A percentile compares a stretch with the other conserved stretches of the same genome.
Conservation (phyloP, 2,797 vertebrate species). For the Gephyroberyx darwinii region DNA sequence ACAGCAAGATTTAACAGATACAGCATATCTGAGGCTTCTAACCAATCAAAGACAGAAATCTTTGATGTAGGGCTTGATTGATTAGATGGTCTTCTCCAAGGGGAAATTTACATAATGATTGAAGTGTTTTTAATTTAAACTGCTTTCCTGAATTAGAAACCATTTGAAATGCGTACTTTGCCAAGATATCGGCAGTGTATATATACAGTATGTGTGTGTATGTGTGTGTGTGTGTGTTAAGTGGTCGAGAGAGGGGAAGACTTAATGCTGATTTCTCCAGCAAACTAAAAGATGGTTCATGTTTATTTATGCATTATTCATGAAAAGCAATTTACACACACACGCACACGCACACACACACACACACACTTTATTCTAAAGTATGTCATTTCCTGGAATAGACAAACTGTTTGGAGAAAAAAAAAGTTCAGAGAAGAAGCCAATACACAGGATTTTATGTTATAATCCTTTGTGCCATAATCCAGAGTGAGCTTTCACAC, state of each 20-base stretch:
- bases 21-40: constrained; percentile 21
- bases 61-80: constrained; percentile 45
- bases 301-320: constrained; percentile 38
- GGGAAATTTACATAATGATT: constrained; percentile 45
- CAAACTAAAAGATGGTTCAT: neutral
- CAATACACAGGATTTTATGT: no score
- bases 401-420: no score
- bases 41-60: constrained; percentile 41
- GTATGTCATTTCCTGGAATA: no score
- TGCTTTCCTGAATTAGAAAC: constrained; percentile 30
- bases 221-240: constrained; percentile 20
- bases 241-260: constrained; percentile 17
- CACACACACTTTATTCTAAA: no score
- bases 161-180: constrained; percentile 27
- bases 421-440: no score
- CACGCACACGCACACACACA: no score
- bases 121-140: constrained; percentile 36
- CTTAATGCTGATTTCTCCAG: neutral
- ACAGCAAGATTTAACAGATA: constrained; percentile 7
- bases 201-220: neutral
- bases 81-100: constrained; percentile 7
- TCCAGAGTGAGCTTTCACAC: no score
- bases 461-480: no score
- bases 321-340: constrained; percentile 5
- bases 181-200: constrained; percentile 6